Evolutionary conservation across 2,797 vertebrate genomes (phyloP).

Genomic region (Peromyscus eremicus): DNA sequence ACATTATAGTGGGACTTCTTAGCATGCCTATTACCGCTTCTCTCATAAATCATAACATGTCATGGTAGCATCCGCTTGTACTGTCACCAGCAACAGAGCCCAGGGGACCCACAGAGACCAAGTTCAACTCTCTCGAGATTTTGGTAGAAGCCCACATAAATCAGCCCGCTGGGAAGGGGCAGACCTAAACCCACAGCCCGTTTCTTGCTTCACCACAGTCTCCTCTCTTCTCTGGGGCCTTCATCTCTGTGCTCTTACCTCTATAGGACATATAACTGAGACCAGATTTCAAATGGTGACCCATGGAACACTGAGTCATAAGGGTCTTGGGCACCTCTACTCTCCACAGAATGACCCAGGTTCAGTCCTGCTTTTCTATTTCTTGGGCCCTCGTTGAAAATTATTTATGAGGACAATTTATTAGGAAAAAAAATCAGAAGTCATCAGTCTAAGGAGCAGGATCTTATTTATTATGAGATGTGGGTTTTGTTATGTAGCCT

Average conservation of each 20-base stretch:
- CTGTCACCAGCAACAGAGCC: background rate
- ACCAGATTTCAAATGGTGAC: background rate
- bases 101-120: background rate
- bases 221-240: background rate
- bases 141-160: background rate
- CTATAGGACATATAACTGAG: background rate
- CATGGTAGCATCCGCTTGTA: background rate
- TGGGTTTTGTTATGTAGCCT: background rate
- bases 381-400: background rate
- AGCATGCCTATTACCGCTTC: background rate
- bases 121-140: background rate
- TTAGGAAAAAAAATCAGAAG: background rate
- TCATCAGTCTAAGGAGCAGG: background rate
- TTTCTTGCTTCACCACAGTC: fast-evolving
- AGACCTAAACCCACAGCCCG: background rate
- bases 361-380: background rate
- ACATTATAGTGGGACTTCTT: background rate
- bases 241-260: background rate
- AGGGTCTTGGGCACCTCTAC: background rate
- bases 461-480: background rate
- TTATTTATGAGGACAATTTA: slow-evolving; percentile 1
- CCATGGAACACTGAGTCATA: background rate
- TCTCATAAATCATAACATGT: background rate
- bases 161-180: background rate
- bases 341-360: background rate